phyloP scores from a whole-genome alignment of 2,888 invertebrate genomes.

The Serrognathus titanus region DNA sequence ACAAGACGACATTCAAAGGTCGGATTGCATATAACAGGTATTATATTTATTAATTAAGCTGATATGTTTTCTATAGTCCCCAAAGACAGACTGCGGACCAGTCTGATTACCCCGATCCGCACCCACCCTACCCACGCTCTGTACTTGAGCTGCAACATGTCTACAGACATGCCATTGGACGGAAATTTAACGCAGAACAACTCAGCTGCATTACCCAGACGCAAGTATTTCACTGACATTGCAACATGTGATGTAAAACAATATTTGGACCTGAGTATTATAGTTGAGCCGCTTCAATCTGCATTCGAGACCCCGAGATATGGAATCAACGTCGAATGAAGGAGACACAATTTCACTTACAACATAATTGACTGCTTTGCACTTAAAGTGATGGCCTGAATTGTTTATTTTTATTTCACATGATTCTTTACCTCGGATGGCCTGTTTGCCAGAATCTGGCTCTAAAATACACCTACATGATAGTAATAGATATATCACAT shows the following conservation, averaged over 20 bases:
- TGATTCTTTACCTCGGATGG: conserved; percentile 24
- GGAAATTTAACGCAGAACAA: conserved; percentile 50
- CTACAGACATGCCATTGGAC: conserved; percentile 48
- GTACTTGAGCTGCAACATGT: conserved; percentile 47
- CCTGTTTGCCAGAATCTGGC: conserved; percentile 27
- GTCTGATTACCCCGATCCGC: conserved; percentile 46
- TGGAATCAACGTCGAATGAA: conserved; percentile 19
- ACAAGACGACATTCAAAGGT: conserved; percentile 52
- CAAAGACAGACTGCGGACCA: conserved; percentile 51
- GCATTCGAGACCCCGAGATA: conserved; percentile 29
- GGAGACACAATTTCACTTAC: conserved; percentile 1
- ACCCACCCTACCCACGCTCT: conserved; percentile 48
- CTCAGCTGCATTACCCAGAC: conserved; percentile 21
- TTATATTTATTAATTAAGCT: conserved; percentile 58
- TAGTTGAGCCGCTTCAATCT: conserved; percentile 30
- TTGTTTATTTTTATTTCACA: conserved; percentile 9
- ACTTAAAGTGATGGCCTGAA: conserved; percentile 15
- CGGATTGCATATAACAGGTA: conserved; percentile 52
- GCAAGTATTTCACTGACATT: background rate
- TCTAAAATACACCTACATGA: conserved; percentile 31
- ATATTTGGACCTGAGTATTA: conserved; percentile 11
- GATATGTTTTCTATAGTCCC: conserved; percentile 72
- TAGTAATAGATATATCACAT: conserved; percentile 49
- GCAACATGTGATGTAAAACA: background rate
- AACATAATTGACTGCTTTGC: conserved; percentile 25